Conservation (phyloP, 2,797 vertebrate genomes). For the Babyrousa celebensis region DNA sequence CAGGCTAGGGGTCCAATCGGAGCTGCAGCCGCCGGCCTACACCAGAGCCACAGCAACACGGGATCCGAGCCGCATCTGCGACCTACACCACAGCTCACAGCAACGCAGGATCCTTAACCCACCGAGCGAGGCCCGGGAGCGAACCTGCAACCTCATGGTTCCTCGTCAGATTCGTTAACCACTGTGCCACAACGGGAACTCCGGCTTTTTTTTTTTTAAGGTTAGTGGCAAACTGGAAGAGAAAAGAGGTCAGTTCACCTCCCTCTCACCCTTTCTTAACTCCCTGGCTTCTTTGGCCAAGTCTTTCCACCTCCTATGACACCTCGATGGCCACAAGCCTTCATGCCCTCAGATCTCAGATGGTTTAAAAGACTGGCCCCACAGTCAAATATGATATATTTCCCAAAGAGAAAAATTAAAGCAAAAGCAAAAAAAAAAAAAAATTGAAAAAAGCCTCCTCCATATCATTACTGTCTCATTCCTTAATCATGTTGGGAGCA, state of each 20-base stretch:
- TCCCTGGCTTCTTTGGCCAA: background rate
- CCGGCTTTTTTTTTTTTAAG: background rate
- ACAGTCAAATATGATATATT: background rate
- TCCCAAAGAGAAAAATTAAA: background rate
- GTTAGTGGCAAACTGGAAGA: background rate
- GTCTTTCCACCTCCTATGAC: background rate
- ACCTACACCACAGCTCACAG: too few relatives aligned
- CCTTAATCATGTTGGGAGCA: background rate
- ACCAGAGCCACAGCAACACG: too few relatives aligned
- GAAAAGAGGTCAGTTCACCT: background rate
- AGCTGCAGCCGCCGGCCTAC: too few relatives aligned
- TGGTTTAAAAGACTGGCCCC: background rate
- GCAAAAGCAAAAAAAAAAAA: background rate
- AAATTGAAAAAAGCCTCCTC: background rate
- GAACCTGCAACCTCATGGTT: too few relatives aligned
- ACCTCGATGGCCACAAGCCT: background rate
- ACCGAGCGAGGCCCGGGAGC: too few relatives aligned
- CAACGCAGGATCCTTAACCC: too few relatives aligned
- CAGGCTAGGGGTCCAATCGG: too few relatives aligned
- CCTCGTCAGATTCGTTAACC: too few relatives aligned
- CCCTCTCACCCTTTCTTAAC: fast-evolving
- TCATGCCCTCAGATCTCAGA: background rate
- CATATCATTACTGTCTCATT: background rate
- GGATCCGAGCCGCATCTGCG: too few relatives aligned
- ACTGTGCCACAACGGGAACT: too few relatives aligned